Evolutionary conservation across 92 coral and sea anemone species (phyloP), one percentile per base, ranked within the genome.

Genomic region (Palythoa heliodiscus): DNA sequence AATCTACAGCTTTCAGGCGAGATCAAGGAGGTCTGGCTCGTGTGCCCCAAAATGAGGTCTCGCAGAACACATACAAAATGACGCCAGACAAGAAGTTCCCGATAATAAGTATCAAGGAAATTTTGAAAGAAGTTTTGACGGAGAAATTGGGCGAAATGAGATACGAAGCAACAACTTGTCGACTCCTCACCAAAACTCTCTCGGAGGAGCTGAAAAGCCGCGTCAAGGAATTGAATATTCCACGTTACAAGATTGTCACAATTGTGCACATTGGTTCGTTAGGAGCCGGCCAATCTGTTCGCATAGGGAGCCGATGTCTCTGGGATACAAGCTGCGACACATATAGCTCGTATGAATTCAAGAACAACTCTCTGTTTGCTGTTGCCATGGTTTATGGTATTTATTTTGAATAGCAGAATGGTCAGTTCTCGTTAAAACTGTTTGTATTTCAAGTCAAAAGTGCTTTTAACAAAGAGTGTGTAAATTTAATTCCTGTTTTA

Each of bases 241-340:
- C 91, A 22, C 90, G 99, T 71, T 96, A 96, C 80, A 96, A 96
- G 82, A 83, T 96, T 20, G 88, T 96, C 40, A 89, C 95, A 14
- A 61, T 96, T 66, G 98, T 96, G 0, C 95, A 96, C 39, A 96
- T 96, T 78, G 99, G 99, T 29, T 98, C 95, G 81, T n/a, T 95
- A 57, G 95, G 93, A 16, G 90, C 40, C 25, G 73, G 92, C 47
- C 98, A 96, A 38, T 92, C 93, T 9, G 75, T 96, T 89, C 80
- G 95, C 37, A 93, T 96, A 29, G 99, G 98, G 2, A 96, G 99
- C 70, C 94, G 99, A 11, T 96, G 99, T 83, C 82, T 96, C 16
- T 96, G 99, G 99, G 98, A 96, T 67, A 85, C 89, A 20, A 88
- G 67, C 63, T 84, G 85, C 71, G 99, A 96, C 87, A 92, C 96